Evolutionary conservation across 2,888 invertebrate species (phyloP), one percentile per base, ranked within the genome.

Genomic region (Cepaea hortensis): DNA sequence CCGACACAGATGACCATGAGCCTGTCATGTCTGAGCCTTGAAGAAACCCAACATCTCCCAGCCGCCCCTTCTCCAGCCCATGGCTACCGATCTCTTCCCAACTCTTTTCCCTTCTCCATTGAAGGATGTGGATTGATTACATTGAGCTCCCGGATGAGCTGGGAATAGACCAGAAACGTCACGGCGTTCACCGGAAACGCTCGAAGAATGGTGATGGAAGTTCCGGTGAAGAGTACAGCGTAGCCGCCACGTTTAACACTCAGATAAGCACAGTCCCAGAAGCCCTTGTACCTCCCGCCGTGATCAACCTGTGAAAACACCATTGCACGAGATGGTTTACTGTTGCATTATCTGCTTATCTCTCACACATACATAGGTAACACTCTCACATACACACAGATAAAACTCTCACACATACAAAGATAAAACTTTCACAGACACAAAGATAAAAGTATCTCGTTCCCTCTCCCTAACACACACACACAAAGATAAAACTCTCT

Each of bases 111-210:
- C n/a, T 81, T 81, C n/a, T 62, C n/a, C 9, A 13, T 35, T 20
- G n/a, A n/a, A 35, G 15, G 5, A 3, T 81, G 65, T 5, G 86
- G 77, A 48, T 86, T 82, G 20, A 70, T 0, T 4, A 15, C 3
- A 55, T 86, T 83, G 11, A 86, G 83, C 23, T 83, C 55, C 82
- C 91, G 89, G 77, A 92, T 50, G 13, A 89, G 87, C 80, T 91
- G 91, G 35, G 91, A 89, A 85, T 94, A 94, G 3, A 95, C 95
- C 4, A 96, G 92, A 92, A 96, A 96, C 48, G 95, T 95, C 35
- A 95, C 95, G 35, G 96, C 96, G 94, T 97, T 97, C 13, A 96
- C 96, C 0, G 96, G 96, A 93, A 97, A 96, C 1, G 96, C 96
- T 79, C 97, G 95, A 0, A 96, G 90, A 46, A 95, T 94, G 88